Evolutionary conservation across 2,113 vertebrate genomes (phyloP).

Genomic region (Sitta europaea): DNA sequence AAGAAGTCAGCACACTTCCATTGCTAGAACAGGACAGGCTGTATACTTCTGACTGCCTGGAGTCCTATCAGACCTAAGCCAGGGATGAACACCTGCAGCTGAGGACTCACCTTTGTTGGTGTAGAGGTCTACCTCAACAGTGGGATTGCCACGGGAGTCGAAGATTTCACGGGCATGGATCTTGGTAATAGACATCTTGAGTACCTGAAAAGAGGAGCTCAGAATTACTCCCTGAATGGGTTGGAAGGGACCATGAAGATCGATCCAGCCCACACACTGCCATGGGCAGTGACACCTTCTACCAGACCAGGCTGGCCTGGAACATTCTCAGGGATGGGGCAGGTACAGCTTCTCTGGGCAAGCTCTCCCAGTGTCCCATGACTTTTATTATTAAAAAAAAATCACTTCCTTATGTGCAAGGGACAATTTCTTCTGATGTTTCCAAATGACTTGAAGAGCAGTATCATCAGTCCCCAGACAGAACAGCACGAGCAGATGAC

Average conservation of each 20-base stretch:
- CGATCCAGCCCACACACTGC: neutral
- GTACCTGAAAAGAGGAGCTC: conserved; percentile 53
- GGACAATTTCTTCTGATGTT: neutral
- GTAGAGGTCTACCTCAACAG: conserved; percentile 91
- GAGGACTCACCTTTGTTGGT: conserved; percentile 85
- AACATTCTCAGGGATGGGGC: neutral
- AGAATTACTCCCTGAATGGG: neutral
- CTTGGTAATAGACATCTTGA: conserved; percentile 90
- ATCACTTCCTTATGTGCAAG: neutral
- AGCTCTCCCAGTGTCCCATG: neutral
- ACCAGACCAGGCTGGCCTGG: neutral
- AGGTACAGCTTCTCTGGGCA: neutral
- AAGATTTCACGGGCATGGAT: conserved; percentile 91
- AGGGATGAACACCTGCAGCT: neutral
- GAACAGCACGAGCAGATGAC: neutral
- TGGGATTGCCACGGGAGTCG: conserved; percentile 98
- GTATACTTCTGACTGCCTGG: neutral
- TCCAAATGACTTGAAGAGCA: neutral
- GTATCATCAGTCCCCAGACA: neutral
- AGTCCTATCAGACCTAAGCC: neutral
- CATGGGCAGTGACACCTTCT: neutral
- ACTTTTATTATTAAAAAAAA: neutral
- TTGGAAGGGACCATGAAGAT: neutral
- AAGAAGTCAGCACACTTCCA: neutral
- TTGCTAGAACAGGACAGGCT: neutral